Percentiles rank a stretch among this genome's conserved stretches.
phyloP scores from a whole-genome alignment of 2,113 vertebrate species.

The Pedetes capensis region DNA sequence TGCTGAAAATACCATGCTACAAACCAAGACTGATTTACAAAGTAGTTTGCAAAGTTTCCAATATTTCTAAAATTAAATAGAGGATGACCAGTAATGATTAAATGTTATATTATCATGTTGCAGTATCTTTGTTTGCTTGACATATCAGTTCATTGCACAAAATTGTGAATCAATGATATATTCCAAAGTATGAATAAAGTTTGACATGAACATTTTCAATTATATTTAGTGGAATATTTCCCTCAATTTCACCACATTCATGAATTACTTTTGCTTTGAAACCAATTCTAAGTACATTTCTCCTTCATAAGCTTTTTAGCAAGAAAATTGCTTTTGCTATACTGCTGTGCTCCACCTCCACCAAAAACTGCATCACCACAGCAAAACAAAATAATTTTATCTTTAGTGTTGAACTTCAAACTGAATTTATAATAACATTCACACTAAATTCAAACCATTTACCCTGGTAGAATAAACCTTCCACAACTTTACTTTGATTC shows the following conservation, averaged over 20 bases:
- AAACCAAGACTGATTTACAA: neutral
- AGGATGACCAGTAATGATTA: neutral
- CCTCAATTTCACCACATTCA: neutral
- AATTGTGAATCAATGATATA: neutral
- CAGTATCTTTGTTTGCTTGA: neutral
- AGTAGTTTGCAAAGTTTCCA: neutral
- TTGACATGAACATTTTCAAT: neutral
- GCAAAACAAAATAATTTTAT: neutral
- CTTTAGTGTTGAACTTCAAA: neutral
- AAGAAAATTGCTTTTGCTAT: neutral
- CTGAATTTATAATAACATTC: neutral
- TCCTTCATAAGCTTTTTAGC: neutral
- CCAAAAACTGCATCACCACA: neutral
- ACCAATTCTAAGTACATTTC: neutral
- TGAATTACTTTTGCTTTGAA: neutral
- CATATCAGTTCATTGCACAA: neutral
- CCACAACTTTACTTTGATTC: neutral
- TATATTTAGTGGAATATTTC: neutral
- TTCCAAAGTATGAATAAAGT: neutral
- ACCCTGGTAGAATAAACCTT: neutral
- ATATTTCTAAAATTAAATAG: neutral
- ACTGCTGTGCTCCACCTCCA: neutral
- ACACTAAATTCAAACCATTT: neutral
- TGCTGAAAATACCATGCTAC: neutral
- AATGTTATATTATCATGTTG: neutral